A percentile compares a stretch with the other conserved stretches of the same genome.
phyloP scores from a whole-genome alignment of 1,140 invertebrate genomes.

The Drosophila pallidifrons region DNA sequence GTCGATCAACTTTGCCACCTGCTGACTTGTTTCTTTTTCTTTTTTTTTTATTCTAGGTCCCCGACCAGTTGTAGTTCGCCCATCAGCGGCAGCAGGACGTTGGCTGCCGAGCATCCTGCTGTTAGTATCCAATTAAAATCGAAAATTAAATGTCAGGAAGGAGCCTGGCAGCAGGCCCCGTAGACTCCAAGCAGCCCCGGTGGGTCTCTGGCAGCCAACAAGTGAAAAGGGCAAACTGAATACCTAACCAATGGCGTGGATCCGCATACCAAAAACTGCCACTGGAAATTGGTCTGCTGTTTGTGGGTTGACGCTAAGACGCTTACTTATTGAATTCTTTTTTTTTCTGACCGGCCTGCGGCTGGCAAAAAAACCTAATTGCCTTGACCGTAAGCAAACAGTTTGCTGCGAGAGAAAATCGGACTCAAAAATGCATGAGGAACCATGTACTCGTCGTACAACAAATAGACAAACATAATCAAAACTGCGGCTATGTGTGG shows the following conservation, averaged over 20 bases:
- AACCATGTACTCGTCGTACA: constrained; percentile 26
- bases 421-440: constrained; percentile 75
- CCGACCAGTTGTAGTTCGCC: constrained; percentile 51
- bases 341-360: constrained; percentile 48
- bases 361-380: constrained; percentile 74
- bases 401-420: neutral
- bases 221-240: constrained; percentile 9
- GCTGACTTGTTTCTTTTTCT: constrained; percentile 34
- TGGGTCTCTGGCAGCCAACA: neutral
- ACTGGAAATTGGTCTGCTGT: constrained; percentile 10
- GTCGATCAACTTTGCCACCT: neutral
- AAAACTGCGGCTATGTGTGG: constrained; percentile 53
- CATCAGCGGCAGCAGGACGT: constrained; percentile 56
- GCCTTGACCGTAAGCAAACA: constrained; percentile 80
- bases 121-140: constrained; percentile 84
- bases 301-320: constrained; percentile 57
- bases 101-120: constrained; percentile 73
- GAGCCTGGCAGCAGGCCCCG: constrained; percentile 29
- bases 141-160: constrained; percentile 81
- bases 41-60: constrained; percentile 41
- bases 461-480: constrained; percentile 83
- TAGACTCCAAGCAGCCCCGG: constrained; percentile 1
- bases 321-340: constrained; percentile 80
- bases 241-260: constrained; percentile 2
- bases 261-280: neutral